phyloP scores from a whole-genome alignment of 2,888 invertebrate genomes.

The Halocaridina rubra region DNA sequence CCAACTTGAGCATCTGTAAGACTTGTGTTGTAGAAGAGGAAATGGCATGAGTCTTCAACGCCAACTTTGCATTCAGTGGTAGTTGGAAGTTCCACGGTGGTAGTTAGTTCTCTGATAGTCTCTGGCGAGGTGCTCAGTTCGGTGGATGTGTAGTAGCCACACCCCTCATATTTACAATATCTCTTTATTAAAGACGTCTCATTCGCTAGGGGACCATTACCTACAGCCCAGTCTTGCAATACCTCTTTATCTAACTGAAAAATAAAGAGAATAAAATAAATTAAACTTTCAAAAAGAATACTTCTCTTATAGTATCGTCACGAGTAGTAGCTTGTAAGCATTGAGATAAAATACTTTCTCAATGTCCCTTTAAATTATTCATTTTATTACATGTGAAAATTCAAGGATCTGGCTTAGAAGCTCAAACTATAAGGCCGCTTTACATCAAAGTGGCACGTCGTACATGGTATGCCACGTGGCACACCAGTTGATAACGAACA shows the following conservation, averaged over 20 bases:
- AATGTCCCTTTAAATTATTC: no score
- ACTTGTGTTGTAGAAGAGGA: conserved; percentile 54
- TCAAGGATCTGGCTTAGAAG: no score
- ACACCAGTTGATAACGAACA: no score
- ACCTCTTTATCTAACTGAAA: conserved; percentile 69
- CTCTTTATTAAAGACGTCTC: conserved; percentile 66
- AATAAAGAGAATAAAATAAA: no score
- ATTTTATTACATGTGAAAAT: no score
- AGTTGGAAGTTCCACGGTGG: background rate
- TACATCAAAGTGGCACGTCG: no score
- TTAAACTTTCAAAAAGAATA: no score
- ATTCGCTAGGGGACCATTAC: conserved; percentile 65
- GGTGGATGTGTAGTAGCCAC: background rate
- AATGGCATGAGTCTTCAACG: conserved; percentile 35
- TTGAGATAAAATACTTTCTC: no score
- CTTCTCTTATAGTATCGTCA: no score
- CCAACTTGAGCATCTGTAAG: conserved; percentile 70
- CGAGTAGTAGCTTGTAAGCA: no score
- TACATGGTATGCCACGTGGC: no score
- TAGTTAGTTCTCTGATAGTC: background rate
- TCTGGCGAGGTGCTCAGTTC: background rate
- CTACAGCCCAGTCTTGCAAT: conserved; percentile 68
- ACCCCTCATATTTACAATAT: conserved; percentile 65
- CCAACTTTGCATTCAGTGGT: background rate
- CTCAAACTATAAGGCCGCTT: no score